These are phyloP conservation scores for Trogon melanurus DNA, from an alignment of 2,113 vertebrate species.

Conservation along the genomic window DNA sequence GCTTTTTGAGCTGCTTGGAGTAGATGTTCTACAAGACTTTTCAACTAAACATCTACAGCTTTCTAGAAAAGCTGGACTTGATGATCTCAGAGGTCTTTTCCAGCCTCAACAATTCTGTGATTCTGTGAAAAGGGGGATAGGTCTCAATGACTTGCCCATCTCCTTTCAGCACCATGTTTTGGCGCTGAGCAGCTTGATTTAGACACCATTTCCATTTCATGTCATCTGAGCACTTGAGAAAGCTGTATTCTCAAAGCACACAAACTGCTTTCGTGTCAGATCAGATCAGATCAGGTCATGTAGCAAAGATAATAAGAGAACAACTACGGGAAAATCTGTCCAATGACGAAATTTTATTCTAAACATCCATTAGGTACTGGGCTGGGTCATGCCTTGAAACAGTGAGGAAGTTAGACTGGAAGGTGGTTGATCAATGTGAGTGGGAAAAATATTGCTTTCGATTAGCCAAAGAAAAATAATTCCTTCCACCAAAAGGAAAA, in stretches of 20 bases:
- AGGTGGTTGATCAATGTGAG: background rate
- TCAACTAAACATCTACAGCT: background rate
- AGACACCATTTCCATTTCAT: background rate
- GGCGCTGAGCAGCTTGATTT: background rate
- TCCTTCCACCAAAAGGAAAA: background rate
- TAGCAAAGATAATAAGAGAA: background rate
- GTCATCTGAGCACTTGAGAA: background rate
- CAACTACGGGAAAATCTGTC: background rate
- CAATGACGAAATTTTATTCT: background rate
- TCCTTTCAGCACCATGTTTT: background rate
- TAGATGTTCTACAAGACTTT: background rate
- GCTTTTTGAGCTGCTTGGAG: background rate
- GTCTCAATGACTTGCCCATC: background rate
- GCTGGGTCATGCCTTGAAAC: background rate
- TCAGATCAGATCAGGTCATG: background rate
- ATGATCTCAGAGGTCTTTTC: too few species aligned
- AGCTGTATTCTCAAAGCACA: background rate
- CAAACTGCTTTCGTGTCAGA: background rate
- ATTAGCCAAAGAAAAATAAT: background rate
- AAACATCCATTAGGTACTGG: background rate
- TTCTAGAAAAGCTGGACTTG: background rate
- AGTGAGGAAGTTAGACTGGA: background rate
- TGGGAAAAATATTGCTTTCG: background rate
- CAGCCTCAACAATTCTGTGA: too few species aligned
- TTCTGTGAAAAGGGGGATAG: too few species aligned